These are phyloP conservation scores for Oncorhynchus masou DNA, from an alignment of 2,113 vertebrate species.

Conservation along the genomic window DNA sequence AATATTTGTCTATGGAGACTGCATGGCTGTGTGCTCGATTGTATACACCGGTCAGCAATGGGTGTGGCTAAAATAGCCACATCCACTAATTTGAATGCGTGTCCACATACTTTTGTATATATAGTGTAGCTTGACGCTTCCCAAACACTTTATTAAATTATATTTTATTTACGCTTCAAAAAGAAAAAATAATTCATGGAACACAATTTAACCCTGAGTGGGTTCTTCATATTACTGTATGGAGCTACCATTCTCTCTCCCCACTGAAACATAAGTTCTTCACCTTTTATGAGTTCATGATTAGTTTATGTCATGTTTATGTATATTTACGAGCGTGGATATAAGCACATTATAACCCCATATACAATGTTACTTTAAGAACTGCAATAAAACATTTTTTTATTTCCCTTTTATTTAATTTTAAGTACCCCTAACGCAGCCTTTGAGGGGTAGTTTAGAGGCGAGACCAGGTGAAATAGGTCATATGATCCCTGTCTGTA, in stretches of 20 bases:
- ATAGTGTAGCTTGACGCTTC: too few species aligned
- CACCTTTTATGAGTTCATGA: neutral
- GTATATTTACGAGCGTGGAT: constrained; percentile 12
- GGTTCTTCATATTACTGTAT: neutral
- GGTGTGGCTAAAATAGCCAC: too few species aligned
- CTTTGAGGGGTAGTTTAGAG: neutral
- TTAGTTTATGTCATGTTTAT: constrained; percentile 21
- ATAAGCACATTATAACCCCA: constrained; percentile 14
- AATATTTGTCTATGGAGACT: too few species aligned
- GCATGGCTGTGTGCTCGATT: too few species aligned
- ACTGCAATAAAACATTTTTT: constrained; percentile 19
- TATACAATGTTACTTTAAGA: neutral
- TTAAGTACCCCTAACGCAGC: neutral
- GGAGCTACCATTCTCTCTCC: too few species aligned
- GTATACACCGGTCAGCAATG: too few species aligned
- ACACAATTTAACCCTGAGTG: neutral
- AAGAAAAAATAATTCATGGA: too few species aligned
- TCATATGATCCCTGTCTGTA: too few species aligned
- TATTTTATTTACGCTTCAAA: too few species aligned
- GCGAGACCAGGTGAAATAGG: neutral
- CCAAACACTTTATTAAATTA: neutral
- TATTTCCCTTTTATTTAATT: constrained; percentile 20
- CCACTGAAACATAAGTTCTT: neutral
- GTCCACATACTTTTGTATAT: too few species aligned
- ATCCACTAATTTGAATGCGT: too few species aligned